Conservation (phyloP, 2,797 vertebrate species). For the Tapera naevia region DNA sequence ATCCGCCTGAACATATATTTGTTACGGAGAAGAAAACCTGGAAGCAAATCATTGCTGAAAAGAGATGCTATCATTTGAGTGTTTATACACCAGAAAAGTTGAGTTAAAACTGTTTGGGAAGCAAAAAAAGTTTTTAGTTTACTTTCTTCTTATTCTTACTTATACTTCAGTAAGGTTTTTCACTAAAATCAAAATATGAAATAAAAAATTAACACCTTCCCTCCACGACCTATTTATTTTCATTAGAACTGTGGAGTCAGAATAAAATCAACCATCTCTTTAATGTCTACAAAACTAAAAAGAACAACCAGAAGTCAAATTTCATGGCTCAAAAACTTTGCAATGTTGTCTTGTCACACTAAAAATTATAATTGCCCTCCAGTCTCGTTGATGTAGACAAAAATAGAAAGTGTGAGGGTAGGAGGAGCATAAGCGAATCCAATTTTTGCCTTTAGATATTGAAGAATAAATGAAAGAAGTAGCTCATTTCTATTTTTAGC, state of each 20-base stretch:
- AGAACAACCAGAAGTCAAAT: background rate
- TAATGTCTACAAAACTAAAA: background rate
- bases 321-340: background rate
- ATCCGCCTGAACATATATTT: background rate
- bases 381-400: background rate
- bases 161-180: background rate
- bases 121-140: background rate
- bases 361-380: background rate
- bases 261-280: background rate
- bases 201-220: background rate
- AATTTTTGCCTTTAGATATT: background rate
- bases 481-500: constrained; percentile 24
- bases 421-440: background rate
- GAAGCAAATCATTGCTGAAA: background rate
- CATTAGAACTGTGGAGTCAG: background rate
- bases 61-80: background rate
- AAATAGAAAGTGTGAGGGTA: constrained; percentile 4
- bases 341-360: background rate
- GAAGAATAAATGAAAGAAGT: background rate
- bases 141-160: background rate
- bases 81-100: background rate
- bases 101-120: background rate
- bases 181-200: background rate
- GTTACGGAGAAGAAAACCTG: background rate
- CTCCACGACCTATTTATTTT: background rate